Evolutionary conservation across 2,888 invertebrate species (phyloP).

Genomic region (Ptychoptera albimana): DNA sequence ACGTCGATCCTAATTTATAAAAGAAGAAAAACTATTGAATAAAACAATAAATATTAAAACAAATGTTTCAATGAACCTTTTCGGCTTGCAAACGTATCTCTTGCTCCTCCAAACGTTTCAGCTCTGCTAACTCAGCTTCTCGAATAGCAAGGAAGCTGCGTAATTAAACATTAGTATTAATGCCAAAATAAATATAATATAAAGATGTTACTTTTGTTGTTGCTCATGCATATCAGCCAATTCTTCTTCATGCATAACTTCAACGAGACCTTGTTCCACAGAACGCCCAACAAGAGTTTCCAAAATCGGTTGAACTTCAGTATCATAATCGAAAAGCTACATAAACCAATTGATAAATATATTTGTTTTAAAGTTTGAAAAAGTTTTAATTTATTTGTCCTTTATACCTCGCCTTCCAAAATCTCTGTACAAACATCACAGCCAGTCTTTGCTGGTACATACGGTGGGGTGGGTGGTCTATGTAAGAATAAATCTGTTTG

Average conservation of each 20-base stretch:
- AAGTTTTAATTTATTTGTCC: too few relatives aligned
- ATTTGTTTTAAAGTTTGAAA: too few relatives aligned
- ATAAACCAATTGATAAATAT: too few relatives aligned
- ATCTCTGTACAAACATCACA: slow-evolving; percentile 75
- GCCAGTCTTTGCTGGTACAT: slow-evolving; percentile 65
- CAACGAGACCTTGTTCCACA: slow-evolving; percentile 73
- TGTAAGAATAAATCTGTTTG: slow-evolving; percentile 81
- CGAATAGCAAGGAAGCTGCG: slow-evolving; percentile 36
- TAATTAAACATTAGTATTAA: slow-evolving; percentile 18
- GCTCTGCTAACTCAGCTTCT: slow-evolving; percentile 68
- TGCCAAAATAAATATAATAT: not conserved
- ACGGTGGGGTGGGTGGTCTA: slow-evolving; percentile 62
- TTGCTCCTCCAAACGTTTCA: slow-evolving; percentile 63
- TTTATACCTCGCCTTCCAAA: slow-evolving; percentile 72
- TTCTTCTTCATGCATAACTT: slow-evolving; percentile 89
- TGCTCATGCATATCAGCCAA: slow-evolving; percentile 64
- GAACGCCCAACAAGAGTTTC: slow-evolving; percentile 82
- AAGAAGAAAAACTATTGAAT: slow-evolving; percentile 1
- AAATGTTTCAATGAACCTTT: slow-evolving; percentile 31
- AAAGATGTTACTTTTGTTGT: slow-evolving; percentile 21
- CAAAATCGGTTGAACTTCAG: slow-evolving; percentile 77
- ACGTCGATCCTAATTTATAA: slow-evolving; percentile 40
- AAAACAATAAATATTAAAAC: not conserved
- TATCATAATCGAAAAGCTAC: slow-evolving; percentile 64
- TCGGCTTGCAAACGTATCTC: slow-evolving; percentile 51